Conservation (phyloP, 1,140 invertebrate species). For the Patella vulgata region DNA sequence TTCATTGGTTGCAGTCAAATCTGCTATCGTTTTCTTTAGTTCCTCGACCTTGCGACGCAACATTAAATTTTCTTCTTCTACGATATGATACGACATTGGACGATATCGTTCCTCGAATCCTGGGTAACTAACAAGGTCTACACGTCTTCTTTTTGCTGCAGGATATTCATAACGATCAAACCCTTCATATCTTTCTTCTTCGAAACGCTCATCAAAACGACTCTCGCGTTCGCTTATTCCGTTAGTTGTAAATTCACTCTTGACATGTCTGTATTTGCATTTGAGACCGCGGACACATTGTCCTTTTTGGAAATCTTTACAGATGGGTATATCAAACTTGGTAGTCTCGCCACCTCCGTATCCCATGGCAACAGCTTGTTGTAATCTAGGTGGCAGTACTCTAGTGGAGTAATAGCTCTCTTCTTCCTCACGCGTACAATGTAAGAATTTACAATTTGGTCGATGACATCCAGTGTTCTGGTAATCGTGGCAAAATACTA, state of each 20-base stretch:
- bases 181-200: constrained; percentile 41
- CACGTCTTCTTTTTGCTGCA: constrained; percentile 39
- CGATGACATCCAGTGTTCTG: constrained; percentile 74
- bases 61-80: constrained; percentile 81
- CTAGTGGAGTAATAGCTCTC: constrained; percentile 74
- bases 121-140: constrained; percentile 29
- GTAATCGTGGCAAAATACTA: constrained; percentile 85
- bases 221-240: constrained; percentile 15
- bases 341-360: constrained; percentile 44
- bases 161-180: constrained; percentile 50
- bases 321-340: constrained; percentile 71
- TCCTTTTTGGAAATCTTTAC: constrained; percentile 82
- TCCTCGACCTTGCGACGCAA: constrained; percentile 79
- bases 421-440: constrained; percentile 81
- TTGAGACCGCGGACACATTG: constrained; percentile 73
- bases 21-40: constrained; percentile 76
- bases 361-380: constrained; percentile 52
- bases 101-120: constrained; percentile 14
- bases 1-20: constrained; percentile 83
- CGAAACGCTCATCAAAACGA: constrained; percentile 13
- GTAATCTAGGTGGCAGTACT: constrained; percentile 56
- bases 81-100: constrained; percentile 53
- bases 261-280: constrained; percentile 61
- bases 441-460: constrained; percentile 78
- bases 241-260: constrained; percentile 35